Percentiles rank a stretch among this genome's conserved stretches.
Conservation (phyloP, 2,797 vertebrate species). For the Adrianichthys oophorus region DNA sequence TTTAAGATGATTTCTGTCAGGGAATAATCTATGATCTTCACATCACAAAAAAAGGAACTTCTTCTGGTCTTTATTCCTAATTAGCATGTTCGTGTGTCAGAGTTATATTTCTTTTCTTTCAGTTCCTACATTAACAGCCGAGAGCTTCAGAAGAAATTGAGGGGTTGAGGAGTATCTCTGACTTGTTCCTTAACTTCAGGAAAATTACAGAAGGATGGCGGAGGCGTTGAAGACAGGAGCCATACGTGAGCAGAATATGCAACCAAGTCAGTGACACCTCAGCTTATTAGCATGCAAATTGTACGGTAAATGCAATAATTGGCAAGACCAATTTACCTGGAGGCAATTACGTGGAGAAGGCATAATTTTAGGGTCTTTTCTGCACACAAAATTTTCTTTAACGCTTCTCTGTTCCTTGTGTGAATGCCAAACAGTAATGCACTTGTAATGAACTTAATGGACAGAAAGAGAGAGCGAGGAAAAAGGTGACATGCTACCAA, state of each 20-base stretch:
- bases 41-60: too few relatives aligned
- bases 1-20: too few relatives aligned
- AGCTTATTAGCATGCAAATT: slow-evolving; percentile 68
- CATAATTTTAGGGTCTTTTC: slow-evolving; percentile 52
- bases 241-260: slow-evolving; percentile 38
- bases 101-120: neutral
- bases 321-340: slow-evolving; percentile 68
- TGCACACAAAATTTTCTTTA: slow-evolving; percentile 49
- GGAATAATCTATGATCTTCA: too few relatives aligned
- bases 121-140: slow-evolving; percentile 8
- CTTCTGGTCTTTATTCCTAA: too few relatives aligned
- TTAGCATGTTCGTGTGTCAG: neutral
- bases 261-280: slow-evolving; percentile 53
- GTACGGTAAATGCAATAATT: slow-evolving; percentile 69
- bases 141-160: slow-evolving; percentile 12
- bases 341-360: slow-evolving; percentile 63
- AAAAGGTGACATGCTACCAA: slow-evolving; percentile 9
- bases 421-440: slow-evolving; percentile 61
- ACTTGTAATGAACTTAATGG: slow-evolving; percentile 50
- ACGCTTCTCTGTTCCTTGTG: slow-evolving; percentile 48
- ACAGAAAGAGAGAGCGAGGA: slow-evolving; percentile 1
- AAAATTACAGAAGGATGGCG: slow-evolving; percentile 35
- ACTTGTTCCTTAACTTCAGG: slow-evolving; percentile 26
- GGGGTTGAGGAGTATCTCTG: slow-evolving; percentile 9
- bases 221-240: slow-evolving; percentile 27